phyloP scores from a whole-genome alignment of 2,113 vertebrate species.

The Thamnaconus septentrionalis region DNA sequence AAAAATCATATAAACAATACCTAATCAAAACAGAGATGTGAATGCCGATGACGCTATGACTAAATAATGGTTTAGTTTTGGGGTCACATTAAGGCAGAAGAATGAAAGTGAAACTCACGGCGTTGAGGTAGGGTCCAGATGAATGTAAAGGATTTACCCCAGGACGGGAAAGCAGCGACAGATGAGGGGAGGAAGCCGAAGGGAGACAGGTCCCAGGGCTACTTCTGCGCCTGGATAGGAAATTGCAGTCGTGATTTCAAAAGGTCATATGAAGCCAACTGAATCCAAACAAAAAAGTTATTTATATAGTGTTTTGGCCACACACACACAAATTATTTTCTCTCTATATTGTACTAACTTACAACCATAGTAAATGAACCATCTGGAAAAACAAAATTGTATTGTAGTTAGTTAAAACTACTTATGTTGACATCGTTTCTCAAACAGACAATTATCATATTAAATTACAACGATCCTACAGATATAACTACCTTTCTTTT shows the following conservation, averaged over 20 bases:
- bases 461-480: no score
- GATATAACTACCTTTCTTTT: no score
- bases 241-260: background rate
- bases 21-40: constrained; percentile 51
- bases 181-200: constrained; percentile 71
- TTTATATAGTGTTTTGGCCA: background rate
- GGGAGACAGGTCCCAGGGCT: constrained; percentile 69
- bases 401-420: no score
- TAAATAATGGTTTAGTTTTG: constrained; percentile 18
- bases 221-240: constrained; percentile 58
- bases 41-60: constrained; percentile 37
- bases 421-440: no score
- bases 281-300: background rate
- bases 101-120: constrained; percentile 63
- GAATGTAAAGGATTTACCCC: constrained; percentile 70
- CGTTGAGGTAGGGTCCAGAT: constrained; percentile 74
- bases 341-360: no score
- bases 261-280: background rate
- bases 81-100: background rate
- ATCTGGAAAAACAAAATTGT: no score
- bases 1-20: constrained; percentile 43
- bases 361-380: no score
- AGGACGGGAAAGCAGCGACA: constrained; percentile 75
- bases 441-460: no score
- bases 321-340: no score